Evolutionary conservation across 2,113 vertebrate genomes (phyloP).

Genomic region (Calyptommatus sinebrachiatus): DNA sequence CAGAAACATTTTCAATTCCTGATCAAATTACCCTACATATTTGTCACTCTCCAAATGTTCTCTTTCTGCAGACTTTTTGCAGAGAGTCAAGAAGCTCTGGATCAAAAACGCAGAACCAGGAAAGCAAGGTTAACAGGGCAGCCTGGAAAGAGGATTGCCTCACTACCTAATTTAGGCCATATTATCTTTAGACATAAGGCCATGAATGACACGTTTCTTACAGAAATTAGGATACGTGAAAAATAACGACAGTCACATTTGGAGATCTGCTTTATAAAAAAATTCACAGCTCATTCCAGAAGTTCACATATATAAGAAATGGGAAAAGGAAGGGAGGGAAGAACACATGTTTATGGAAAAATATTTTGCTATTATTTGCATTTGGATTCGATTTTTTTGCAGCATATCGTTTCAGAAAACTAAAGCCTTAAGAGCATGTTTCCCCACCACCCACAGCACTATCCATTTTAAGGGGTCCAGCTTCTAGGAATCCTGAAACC

Average conservation of each 20-base stretch:
- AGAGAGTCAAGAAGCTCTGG: neutral
- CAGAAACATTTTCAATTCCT: too few species aligned
- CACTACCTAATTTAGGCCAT: neutral
- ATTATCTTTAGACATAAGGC: neutral
- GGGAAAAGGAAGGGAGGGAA: neutral
- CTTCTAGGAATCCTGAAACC: neutral
- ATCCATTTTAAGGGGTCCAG: neutral
- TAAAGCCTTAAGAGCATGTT: neutral
- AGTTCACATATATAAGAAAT: neutral
- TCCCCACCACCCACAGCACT: too few species aligned
- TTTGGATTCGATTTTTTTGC: neutral
- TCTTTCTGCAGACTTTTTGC: neutral
- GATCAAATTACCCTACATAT: too few species aligned
- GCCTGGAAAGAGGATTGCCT: neutral
- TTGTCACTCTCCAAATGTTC: neutral
- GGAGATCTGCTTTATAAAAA: neutral
- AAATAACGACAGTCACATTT: neutral
- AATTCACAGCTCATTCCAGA: too few species aligned
- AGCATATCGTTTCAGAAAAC: neutral
- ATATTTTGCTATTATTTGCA: neutral
- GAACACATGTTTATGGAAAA: too few species aligned
- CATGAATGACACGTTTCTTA: neutral
- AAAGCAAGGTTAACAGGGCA: neutral
- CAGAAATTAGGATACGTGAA: neutral
- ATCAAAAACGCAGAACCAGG: neutral